Conservation (phyloP, 2,888 invertebrate genomes). For the Mamestra brassicae region DNA sequence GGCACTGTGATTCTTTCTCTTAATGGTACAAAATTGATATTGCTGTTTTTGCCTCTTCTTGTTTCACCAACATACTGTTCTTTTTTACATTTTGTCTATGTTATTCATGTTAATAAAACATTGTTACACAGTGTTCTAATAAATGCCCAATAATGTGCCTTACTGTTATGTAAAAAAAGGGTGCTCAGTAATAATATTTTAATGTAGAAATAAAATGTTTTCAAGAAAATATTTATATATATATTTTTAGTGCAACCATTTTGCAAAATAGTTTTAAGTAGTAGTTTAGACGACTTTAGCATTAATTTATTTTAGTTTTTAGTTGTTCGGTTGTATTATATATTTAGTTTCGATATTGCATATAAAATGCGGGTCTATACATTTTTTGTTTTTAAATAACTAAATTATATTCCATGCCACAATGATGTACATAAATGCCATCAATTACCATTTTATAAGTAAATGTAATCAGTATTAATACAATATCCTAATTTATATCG, state of each 20-base stretch:
- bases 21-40: constrained; percentile 21
- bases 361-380: constrained; percentile 86
- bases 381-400: constrained; percentile 72
- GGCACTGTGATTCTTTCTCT: constrained; percentile 21
- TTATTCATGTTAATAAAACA: background rate
- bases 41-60: background rate
- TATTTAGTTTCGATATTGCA: constrained; percentile 75
- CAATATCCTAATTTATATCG: constrained; percentile 86
- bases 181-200: constrained; percentile 73
- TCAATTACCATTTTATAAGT: constrained; percentile 85
- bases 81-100: constrained; percentile 14
- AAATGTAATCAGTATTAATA: constrained; percentile 90
- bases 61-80: background rate
- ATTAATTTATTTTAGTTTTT: constrained; percentile 81
- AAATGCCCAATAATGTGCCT: constrained; percentile 70
- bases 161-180: constrained; percentile 70
- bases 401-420: constrained; percentile 85
- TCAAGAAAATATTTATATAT: constrained; percentile 56
- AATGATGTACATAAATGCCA: constrained; percentile 86
- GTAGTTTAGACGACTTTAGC: constrained; percentile 64
- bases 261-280: constrained; percentile 66
- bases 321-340: constrained; percentile 81
- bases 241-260: constrained; percentile 53
- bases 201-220: constrained; percentile 55
- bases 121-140: constrained; percentile 56